A percentile compares a stretch with the other conserved stretches of the same genome.
Conservation (phyloP, 2,888 invertebrate genomes). For the Papilio protenor region DNA sequence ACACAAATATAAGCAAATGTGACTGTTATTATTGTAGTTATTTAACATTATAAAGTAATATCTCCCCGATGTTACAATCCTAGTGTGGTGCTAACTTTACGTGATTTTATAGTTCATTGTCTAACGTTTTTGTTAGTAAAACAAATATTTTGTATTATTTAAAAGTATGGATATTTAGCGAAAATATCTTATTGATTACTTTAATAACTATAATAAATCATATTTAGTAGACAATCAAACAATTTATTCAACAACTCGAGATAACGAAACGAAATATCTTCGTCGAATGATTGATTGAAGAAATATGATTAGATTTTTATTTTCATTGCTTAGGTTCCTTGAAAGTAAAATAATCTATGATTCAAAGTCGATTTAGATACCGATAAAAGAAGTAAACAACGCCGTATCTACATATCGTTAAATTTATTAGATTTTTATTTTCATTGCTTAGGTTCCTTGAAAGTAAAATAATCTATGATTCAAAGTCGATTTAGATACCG, state of each 20-base stretch:
- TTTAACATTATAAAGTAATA: not conserved
- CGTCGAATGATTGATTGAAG: slow-evolving; percentile 29
- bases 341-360: slow-evolving; percentile 16
- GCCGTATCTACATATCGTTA: not conserved
- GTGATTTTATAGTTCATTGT: too few species aligned
- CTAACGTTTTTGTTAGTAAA: too few species aligned
- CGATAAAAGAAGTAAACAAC: slow-evolving; percentile 9
- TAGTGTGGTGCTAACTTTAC: too few species aligned
- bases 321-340: slow-evolving; percentile 23
- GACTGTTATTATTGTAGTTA: not conserved
- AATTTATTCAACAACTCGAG: slow-evolving; percentile 16
- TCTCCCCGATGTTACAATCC: too few species aligned
- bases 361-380: slow-evolving; percentile 8
- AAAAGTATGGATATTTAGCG: not conserved
- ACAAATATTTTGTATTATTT: too few species aligned
- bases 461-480: slow-evolving; percentile 15
- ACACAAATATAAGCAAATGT: not conserved
- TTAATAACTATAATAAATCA: slow-evolving; percentile 13
- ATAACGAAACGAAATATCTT: slow-evolving; percentile 19
- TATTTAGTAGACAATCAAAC: slow-evolving; percentile 19
- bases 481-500: slow-evolving; percentile 9
- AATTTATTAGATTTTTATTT: slow-evolving; percentile 8
- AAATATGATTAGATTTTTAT: not conserved
- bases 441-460: slow-evolving; percentile 14
- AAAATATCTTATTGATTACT: not conserved